phyloP scores from a whole-genome alignment of 2,888 invertebrate species.

The Zaprionus lineosus region DNA sequence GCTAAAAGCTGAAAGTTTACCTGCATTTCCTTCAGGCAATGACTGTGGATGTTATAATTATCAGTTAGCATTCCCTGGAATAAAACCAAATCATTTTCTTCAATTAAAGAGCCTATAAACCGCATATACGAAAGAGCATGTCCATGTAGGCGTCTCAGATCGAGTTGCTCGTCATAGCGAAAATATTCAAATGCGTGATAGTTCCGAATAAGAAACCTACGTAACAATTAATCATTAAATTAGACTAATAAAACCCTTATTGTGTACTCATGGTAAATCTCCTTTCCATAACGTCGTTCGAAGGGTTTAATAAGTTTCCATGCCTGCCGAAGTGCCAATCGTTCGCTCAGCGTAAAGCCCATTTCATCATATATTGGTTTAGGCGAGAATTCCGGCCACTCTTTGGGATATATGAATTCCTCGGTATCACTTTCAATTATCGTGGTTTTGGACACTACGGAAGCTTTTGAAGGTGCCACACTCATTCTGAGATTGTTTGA shows the following conservation, averaged over 20 bases:
- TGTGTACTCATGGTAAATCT: slow-evolving; percentile 52
- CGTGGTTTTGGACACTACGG: background rate
- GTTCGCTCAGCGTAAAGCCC: slow-evolving; percentile 63
- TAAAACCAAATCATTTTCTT: slow-evolving; percentile 51
- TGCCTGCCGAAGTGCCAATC: slow-evolving; percentile 57
- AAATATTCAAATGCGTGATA: slow-evolving; percentile 59
- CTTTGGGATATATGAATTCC: slow-evolving; percentile 43
- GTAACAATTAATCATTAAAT: background rate
- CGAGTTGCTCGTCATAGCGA: slow-evolving; percentile 42
- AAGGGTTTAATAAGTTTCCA: slow-evolving; percentile 56
- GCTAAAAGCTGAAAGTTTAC: too few species aligned
- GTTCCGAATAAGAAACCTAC: slow-evolving; percentile 65
- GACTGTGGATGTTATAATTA: slow-evolving; percentile 28
- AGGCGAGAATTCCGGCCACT: slow-evolving; percentile 72
- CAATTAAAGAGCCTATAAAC: slow-evolving; percentile 60
- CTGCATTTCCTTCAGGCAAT: slow-evolving; percentile 35
- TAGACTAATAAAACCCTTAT: too few species aligned
- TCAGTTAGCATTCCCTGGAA: slow-evolving; percentile 55
- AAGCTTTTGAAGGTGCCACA: too few species aligned
- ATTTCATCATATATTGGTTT: slow-evolving; percentile 48
- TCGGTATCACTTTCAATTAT: too few species aligned
- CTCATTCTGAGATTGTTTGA: too few species aligned
- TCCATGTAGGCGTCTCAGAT: slow-evolving; percentile 51
- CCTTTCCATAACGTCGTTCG: slow-evolving; percentile 43
- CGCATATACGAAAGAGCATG: slow-evolving; percentile 60